These are phyloP conservation scores for Bradypodion pumilum DNA, from an alignment of 2,797 vertebrate species.

Conservation along the genomic window DNA sequence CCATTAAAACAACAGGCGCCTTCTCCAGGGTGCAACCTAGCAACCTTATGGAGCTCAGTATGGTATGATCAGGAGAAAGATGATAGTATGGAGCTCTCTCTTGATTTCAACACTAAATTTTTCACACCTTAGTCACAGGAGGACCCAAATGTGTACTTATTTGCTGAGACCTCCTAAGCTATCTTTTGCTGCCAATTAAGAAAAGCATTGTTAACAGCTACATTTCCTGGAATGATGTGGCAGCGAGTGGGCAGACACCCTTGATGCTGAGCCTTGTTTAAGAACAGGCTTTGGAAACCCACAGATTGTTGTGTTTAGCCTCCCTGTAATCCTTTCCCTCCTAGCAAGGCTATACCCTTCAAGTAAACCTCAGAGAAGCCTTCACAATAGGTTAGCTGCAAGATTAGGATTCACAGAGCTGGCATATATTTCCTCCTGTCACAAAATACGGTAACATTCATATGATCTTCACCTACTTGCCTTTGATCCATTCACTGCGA, in stretches of 20 bases:
- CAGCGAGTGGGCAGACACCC: no score
- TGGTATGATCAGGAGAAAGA: not conserved
- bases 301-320: not conserved
- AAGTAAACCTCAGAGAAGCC: not conserved
- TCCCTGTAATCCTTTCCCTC: not conserved
- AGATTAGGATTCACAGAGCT: not conserved
- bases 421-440: not conserved
- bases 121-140: not conserved
- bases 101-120: not conserved
- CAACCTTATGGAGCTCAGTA: not conserved
- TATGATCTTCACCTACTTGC: not conserved
- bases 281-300: not conserved
- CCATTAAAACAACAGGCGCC: not conserved
- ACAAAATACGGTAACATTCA: not conserved
- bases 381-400: not conserved
- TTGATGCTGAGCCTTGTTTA: not conserved
- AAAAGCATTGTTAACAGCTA: constrained; percentile 8
- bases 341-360: not conserved
- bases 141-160: not conserved
- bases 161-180: not conserved
- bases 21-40: not conserved
- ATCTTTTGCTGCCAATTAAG: constrained; percentile 19
- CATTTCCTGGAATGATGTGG: constrained; percentile 13
- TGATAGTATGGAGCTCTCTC: not conserved
- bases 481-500: not conserved